Evolutionary conservation across 1,140 invertebrate species (phyloP).

Genomic region (Dinoponera quadriceps): DNA sequence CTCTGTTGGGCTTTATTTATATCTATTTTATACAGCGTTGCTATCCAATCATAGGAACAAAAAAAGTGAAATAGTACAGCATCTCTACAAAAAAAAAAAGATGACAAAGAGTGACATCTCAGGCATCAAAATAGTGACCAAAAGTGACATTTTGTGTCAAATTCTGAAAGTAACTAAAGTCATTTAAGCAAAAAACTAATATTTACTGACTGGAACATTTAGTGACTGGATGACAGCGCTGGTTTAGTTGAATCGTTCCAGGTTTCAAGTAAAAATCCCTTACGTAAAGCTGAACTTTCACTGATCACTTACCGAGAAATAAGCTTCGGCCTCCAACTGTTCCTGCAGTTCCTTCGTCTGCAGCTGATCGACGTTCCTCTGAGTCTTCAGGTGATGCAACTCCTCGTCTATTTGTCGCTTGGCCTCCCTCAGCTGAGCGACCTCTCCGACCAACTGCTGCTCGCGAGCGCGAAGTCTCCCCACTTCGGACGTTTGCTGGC

Average conservation of each 20-base stretch:
- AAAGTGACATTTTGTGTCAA: too few relatives aligned
- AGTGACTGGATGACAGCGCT: too few relatives aligned
- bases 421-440: conserved; percentile 89
- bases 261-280: conserved; percentile 10
- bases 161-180: too few relatives aligned
- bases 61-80: too few relatives aligned
- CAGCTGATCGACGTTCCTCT: conserved; percentile 90
- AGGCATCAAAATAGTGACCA: too few relatives aligned
- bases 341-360: conserved; percentile 97
- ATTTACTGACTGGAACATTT: too few relatives aligned
- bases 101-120: too few relatives aligned
- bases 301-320: conserved; percentile 90
- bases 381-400: conserved; percentile 91
- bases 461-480: conserved; percentile 91
- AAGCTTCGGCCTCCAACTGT: conserved; percentile 96
- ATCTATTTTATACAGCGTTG: too few relatives aligned
- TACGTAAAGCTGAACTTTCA: conserved; percentile 7
- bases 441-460: conserved; percentile 91
- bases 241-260: too few relatives aligned
- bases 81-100: too few relatives aligned
- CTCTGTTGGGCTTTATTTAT: not conserved
- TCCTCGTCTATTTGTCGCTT: conserved; percentile 93
- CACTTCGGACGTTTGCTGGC: conserved; percentile 89
- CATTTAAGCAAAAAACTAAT: too few relatives aligned
- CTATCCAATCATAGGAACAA: too few relatives aligned